These are phyloP conservation scores for Drosophila murphyi DNA, from an alignment of 1,140 invertebrate species.

Conservation along the genomic window DNA sequence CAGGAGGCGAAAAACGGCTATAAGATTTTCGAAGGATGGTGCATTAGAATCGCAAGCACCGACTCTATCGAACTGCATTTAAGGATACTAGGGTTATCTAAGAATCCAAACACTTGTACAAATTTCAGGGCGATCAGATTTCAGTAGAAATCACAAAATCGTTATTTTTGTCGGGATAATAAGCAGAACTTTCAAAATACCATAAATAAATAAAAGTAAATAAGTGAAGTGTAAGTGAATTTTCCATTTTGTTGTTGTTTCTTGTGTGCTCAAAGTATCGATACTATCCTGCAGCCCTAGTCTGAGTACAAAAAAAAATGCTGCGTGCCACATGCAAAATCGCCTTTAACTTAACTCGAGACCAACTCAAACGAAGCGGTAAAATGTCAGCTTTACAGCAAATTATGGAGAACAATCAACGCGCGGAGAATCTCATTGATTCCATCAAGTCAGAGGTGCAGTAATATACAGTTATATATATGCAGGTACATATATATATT, in stretches of 20 bases:
- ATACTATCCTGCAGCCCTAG: neutral
- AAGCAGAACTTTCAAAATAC: too few species aligned
- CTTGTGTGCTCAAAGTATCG: neutral
- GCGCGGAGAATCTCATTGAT: constrained; percentile 48
- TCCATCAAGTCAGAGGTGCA: constrained; percentile 68
- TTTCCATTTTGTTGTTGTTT: neutral
- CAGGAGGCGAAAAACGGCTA: too few species aligned
- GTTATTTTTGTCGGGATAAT: too few species aligned
- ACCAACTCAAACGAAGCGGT: constrained; percentile 5
- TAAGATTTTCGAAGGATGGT: too few species aligned
- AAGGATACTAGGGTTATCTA: too few species aligned
- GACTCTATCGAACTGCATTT: too few species aligned
- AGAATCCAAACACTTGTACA: too few species aligned
- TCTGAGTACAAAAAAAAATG: constrained; percentile 30
- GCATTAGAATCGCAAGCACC: too few species aligned
- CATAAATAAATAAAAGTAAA: too few species aligned
- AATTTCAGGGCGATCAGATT: too few species aligned
- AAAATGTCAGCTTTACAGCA: constrained; percentile 61
- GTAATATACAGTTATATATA: neutral
- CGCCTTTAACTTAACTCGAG: constrained; percentile 27
- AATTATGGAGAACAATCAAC: constrained; percentile 71
- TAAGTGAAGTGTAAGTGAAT: too few species aligned
- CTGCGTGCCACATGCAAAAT: constrained; percentile 60
- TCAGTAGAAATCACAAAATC: too few species aligned
- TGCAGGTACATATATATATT: neutral